A percentile compares a stretch with the other conserved stretches of the same genome.
Evolutionary conservation across 2,797 vertebrate species (phyloP).

Genomic region (Cryptoblepharus egeriae): DNA sequence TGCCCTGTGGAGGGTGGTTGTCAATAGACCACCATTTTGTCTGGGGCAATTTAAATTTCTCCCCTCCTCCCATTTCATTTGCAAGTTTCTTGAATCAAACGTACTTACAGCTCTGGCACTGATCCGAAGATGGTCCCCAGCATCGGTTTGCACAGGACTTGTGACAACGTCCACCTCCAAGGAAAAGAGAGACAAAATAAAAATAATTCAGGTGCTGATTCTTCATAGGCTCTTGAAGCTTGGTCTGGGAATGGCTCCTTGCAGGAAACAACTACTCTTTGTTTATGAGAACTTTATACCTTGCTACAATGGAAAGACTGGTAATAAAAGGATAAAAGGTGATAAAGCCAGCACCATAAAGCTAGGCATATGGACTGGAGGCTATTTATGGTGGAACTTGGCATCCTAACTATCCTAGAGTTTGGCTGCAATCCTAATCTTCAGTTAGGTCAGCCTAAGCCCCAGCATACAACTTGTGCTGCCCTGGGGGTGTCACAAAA

Average conservation of each 20-base stretch:
- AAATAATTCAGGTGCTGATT: constrained; percentile 5
- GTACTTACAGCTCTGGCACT: constrained; percentile 95
- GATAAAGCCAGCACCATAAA: constrained; percentile 22
- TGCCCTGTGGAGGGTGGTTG: background rate
- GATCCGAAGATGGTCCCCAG: constrained; percentile 93
- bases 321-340: constrained; percentile 45
- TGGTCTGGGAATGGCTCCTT: background rate
- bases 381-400: background rate
- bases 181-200: constrained; percentile 31
- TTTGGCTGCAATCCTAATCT: too few relatives aligned
- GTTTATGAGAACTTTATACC: constrained; percentile 7
- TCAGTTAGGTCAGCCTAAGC: too few relatives aligned
- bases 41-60: background rate
- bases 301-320: constrained; percentile 15
- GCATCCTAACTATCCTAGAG: background rate
- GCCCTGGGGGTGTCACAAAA: too few relatives aligned
- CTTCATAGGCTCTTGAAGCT: constrained; percentile 9
- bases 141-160: constrained; percentile 93
- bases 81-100: background rate
- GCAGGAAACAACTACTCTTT: background rate
- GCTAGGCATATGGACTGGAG: background rate
- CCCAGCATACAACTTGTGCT: too few relatives aligned
- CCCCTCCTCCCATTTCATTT: background rate
- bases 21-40: background rate
- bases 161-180: constrained; percentile 90